phyloP scores from a whole-genome alignment of 2,797 vertebrate genomes.

The Tympanoctomys barrerae region DNA sequence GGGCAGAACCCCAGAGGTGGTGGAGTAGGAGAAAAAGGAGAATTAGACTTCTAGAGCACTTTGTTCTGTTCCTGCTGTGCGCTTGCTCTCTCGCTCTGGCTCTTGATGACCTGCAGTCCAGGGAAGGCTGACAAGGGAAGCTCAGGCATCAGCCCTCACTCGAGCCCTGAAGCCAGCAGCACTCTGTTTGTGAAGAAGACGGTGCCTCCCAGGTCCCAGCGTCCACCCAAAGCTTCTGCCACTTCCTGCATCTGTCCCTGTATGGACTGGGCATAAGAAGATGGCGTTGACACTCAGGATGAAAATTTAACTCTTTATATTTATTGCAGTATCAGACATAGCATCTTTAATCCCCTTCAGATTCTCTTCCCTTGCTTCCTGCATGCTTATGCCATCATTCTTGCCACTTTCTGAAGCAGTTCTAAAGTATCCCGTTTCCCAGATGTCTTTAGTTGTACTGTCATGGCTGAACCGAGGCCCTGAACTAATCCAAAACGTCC shows the following conservation, averaged over 20 bases:
- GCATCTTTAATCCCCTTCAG: neutral
- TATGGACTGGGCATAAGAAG: fast-evolving
- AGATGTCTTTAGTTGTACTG: neutral
- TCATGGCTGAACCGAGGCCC: neutral
- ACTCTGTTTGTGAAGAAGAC: fast-evolving
- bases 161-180: neutral
- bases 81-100: neutral
- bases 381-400: neutral
- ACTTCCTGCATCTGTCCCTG: neutral
- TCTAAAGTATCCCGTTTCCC: neutral
- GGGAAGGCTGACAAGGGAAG: neutral
- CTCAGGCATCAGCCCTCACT: neutral
- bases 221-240: neutral
- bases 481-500: neutral
- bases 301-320: neutral
- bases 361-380: neutral
- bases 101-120: neutral
- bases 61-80: neutral
- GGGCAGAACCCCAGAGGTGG: neutral
- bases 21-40: neutral
- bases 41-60: neutral
- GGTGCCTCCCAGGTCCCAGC: fast-evolving
- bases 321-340: neutral
- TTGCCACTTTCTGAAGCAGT: neutral
- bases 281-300: too few species aligned